Conservation (phyloP, 2,113 vertebrate species). For the Malurus cyaneus region DNA sequence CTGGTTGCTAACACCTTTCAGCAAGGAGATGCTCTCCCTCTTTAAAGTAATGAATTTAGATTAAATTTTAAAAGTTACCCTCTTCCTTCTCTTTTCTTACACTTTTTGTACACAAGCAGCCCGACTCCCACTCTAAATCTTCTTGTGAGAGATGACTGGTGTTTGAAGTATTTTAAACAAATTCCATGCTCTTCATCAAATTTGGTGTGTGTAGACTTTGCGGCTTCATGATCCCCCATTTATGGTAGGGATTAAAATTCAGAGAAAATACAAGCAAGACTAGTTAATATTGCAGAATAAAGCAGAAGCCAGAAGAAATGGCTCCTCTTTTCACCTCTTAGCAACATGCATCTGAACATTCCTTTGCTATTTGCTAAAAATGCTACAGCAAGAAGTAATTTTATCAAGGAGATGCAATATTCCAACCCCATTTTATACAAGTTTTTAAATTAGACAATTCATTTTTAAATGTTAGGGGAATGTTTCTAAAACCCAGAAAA, state of each 20-base stretch:
- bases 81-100: not conserved
- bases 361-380: not conserved
- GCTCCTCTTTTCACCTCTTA: not conserved
- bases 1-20: not conserved
- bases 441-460: not conserved
- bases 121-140: not conserved
- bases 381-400: not conserved
- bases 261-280: not conserved
- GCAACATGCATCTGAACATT: not conserved
- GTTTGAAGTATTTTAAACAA: conserved; percentile 35
- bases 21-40: not conserved
- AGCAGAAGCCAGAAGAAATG: not conserved
- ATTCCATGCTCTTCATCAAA: conserved; percentile 17
- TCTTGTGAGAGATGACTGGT: not conserved
- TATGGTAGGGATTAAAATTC: not conserved
- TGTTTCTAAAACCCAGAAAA: not conserved
- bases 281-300: not conserved
- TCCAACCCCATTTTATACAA: not conserved
- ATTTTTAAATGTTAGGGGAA: not conserved
- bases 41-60: not conserved
- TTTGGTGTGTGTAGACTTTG: not conserved
- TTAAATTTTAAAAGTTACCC: not conserved
- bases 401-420: not conserved
- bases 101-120: not conserved
- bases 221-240: not conserved